Evolutionary conservation across 64 coral and sea anemone genomes (phyloP).

Genomic region (Trachythela sp.): DNA sequence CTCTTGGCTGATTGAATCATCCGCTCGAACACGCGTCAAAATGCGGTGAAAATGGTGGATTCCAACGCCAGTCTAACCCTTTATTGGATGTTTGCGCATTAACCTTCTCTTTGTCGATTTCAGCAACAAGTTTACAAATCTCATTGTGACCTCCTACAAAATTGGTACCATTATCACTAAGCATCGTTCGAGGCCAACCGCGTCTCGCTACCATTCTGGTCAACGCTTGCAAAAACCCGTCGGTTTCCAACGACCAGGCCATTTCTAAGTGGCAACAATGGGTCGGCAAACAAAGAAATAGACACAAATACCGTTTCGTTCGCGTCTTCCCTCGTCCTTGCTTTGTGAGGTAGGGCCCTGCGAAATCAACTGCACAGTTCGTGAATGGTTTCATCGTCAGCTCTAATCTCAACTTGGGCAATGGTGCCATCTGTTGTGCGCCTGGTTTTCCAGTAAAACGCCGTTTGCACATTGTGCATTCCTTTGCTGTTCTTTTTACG

Average conservation of each 20-base stretch:
- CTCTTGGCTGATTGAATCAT: conserved; percentile 54
- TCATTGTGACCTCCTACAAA: conserved; percentile 29
- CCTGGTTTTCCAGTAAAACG: conserved; percentile 10
- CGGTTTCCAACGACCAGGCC: conserved; percentile 47
- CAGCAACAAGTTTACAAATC: conserved; percentile 1
- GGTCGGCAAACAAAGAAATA: conserved; percentile 51
- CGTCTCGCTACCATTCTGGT: conserved; percentile 36
- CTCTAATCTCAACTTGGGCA: conserved; percentile 5
- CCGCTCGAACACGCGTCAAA: conserved; percentile 41
- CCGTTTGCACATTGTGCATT: conserved; percentile 18
- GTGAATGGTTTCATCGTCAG: conserved; percentile 26
- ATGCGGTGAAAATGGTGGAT: conserved; percentile 49
- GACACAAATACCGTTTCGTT: conserved; percentile 46
- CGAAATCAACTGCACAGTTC: conserved; percentile 42
- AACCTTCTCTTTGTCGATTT: conserved; percentile 39
- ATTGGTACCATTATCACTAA: conserved; percentile 51
- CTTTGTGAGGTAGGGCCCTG: no score
- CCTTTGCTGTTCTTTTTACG: neutral
- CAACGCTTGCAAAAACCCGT: conserved; percentile 32
- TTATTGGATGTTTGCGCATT: conserved; percentile 31
- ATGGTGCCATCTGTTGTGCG: conserved; percentile 21
- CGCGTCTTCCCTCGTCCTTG: neutral
- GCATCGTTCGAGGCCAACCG: conserved; percentile 41
- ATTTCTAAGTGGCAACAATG: conserved; percentile 58
- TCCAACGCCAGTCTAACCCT: conserved; percentile 42